Evolutionary conservation across 2,113 vertebrate genomes (phyloP), one percentile per base, ranked within the genome.

Genomic region (Suncus etruscus): DNA sequence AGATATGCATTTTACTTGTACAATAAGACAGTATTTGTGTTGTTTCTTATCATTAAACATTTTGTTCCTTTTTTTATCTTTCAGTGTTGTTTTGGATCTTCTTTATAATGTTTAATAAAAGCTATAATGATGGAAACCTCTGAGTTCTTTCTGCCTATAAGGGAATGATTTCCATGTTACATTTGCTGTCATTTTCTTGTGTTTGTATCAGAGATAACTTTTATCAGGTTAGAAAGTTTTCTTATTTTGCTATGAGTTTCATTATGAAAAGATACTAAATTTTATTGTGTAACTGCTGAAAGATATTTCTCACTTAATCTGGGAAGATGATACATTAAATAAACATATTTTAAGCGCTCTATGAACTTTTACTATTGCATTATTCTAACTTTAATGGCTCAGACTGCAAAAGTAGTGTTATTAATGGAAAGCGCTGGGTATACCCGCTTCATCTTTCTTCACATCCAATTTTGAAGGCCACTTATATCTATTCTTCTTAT

Each of bases 1-100:
- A 84, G 66, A 45, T 27, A 91, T 29, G 77, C 22, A 39, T 20
- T 32, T n/a, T 22, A 18, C 63, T 16, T 81, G 31, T 85, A 58
- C 63, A 76, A 50, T 83, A 54, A 25, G 29, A 78, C 0, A 15
- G 18, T 32, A 29, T 39, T 66, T n/a, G 63, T 91, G 22, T 54
- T 87, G 20, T 83, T 69, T 76, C 69, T 74, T 29, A 80, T 76
- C 45, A 70, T 63, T 54, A 32, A 45, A 83, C 78, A 61, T 61
- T 63, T 74, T 75, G 25, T 75, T n/a, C 11, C 15, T 93, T 78
- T 83, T 83, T 88, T 63, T 68, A 80, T 79, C 27, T 90, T 74
- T 61, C 22, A 48, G 8, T 75, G 68, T 80, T 75, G 68, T 80
- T 84, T 54, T 84, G 50, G 69, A 90, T 16, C 9, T 90, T 39